These are phyloP conservation scores for Anisognathus igniventris DNA, from an alignment of 2,797 vertebrate species.

Conservation along the genomic window DNA sequence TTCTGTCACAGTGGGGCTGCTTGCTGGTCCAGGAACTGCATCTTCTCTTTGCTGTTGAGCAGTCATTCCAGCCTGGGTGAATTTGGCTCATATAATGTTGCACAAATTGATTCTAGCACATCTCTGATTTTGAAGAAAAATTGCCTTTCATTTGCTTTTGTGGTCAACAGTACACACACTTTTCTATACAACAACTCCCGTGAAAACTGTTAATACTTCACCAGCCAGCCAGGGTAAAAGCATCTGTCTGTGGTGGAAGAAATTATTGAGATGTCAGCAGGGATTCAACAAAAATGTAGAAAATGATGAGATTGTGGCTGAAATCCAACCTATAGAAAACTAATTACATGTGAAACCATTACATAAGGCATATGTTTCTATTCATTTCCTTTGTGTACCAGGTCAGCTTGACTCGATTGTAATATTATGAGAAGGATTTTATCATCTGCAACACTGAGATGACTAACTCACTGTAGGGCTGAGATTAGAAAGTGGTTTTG, in stretches of 20 bases:
- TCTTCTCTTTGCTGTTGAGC: neutral
- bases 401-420: neutral
- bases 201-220: neutral
- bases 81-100: neutral
- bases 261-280: constrained; percentile 10
- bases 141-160: neutral
- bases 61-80: neutral
- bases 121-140: neutral
- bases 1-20: no score
- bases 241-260: neutral
- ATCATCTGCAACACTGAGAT: neutral
- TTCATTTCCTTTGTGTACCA: constrained; percentile 21
- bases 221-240: neutral
- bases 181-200: neutral
- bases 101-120: neutral
- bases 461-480: neutral
- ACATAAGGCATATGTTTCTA: neutral
- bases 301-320: constrained; percentile 6
- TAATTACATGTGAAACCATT: constrained; percentile 14
- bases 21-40: neutral
- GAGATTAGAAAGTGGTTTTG: neutral
- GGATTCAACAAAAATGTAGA: constrained; percentile 2
- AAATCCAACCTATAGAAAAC: neutral
- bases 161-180: neutral
- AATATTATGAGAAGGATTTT: neutral